These are phyloP conservation scores for Styela plicata DNA, from an alignment of 23 tunicate genomes.

Conservation along the genomic window DNA sequence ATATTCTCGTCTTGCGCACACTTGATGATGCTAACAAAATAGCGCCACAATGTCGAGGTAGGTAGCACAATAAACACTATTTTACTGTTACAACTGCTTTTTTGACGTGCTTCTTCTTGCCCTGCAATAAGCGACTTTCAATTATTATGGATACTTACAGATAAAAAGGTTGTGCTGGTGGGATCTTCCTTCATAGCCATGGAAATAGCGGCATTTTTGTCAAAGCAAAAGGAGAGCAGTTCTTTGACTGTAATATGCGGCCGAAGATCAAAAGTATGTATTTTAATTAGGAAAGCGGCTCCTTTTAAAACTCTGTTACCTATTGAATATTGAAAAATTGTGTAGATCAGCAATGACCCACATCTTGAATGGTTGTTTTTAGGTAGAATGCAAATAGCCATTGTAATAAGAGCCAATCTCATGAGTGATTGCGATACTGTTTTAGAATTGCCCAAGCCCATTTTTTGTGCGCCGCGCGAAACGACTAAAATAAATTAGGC, in stretches of 20 bases:
- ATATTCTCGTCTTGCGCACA: slow-evolving; percentile 64
- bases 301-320: background rate
- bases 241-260: slow-evolving; percentile 80
- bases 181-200: slow-evolving; percentile 88
- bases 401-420: too few species aligned
- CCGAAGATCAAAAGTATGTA: slow-evolving; percentile 47
- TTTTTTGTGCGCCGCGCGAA: too few species aligned
- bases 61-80: too few species aligned
- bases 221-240: slow-evolving; percentile 28
- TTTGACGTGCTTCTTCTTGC: background rate
- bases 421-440: too few species aligned
- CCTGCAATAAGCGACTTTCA: background rate
- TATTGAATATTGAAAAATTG: too few species aligned
- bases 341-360: too few species aligned
- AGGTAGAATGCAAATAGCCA: too few species aligned
- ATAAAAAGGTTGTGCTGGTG: slow-evolving; percentile 54
- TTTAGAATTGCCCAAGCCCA: too few species aligned
- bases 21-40: slow-evolving; percentile 59
- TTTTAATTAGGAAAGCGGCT: background rate
- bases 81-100: background rate
- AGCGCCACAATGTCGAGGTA: slow-evolving; percentile 49
- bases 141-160: slow-evolving; percentile 18
- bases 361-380: too few species aligned
- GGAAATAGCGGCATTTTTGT: slow-evolving; percentile 74
- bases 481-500: too few species aligned